Percentiles rank a stretch among this genome's conserved stretches.
phyloP scores from a whole-genome alignment of 2,113 vertebrate species.

The Chionomys nivalis region DNA sequence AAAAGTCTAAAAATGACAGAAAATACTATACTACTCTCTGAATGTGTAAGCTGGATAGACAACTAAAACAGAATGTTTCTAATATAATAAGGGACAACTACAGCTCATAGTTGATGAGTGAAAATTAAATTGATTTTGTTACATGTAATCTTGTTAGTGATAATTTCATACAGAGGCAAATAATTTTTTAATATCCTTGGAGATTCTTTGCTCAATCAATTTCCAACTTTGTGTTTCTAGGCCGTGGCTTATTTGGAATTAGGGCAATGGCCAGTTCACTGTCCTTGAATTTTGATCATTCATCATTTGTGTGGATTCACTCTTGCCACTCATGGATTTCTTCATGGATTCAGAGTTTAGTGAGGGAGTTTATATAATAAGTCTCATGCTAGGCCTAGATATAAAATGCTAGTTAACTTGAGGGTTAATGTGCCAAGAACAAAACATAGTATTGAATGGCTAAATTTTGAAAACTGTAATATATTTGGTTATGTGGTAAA shows the following conservation, averaged over 20 bases:
- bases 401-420: not conserved
- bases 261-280: not conserved
- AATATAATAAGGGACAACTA: constrained; percentile 41
- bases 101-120: not conserved
- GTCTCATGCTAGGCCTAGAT: not conserved
- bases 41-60: not conserved
- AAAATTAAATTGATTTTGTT: constrained; percentile 67
- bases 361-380: not conserved
- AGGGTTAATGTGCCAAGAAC: not conserved
- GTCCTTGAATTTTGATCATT: not conserved
- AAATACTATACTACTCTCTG: not conserved
- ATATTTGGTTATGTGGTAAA: not conserved
- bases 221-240: not conserved
- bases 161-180: constrained; percentile 58
- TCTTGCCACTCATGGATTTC: not conserved
- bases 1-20: not conserved
- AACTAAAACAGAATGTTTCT: not conserved
- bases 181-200: constrained; percentile 43
- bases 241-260: not conserved
- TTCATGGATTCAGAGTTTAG: not conserved
- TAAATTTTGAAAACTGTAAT: not conserved
- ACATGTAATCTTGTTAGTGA: constrained; percentile 46
- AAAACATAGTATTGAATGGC: not conserved
- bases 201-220: constrained; percentile 41
- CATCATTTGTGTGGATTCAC: not conserved